Evolutionary conservation across 2,797 vertebrate genomes (phyloP), one percentile per base, ranked within the genome.

Genomic region (Rallus crepitans): DNA sequence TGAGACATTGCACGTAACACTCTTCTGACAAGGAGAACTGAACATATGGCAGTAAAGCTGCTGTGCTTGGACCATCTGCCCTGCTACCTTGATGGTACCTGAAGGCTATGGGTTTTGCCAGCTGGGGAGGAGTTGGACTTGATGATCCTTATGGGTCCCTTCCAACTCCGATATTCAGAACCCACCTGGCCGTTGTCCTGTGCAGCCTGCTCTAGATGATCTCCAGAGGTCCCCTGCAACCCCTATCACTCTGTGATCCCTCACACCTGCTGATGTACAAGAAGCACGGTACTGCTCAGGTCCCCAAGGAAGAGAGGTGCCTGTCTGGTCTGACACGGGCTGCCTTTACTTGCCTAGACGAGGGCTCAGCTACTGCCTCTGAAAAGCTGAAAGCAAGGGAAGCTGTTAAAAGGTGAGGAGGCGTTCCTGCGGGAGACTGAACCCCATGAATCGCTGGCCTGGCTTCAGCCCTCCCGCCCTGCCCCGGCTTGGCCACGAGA

Each of bases 401-500:
- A 45, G 42, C 42, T 19, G 23, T 15, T 65, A 52, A 68, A 84
- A 55, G 31, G 24, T 20, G 30, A 94, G n/a, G 30, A 94, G n/a
- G 11, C 23, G 61, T 86, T 55, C 39, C 5, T 42, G 42, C 42
- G 20, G 52, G 8, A 47, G 11, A 35, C 35, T 18, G 39, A 45
- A 64, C 60, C 6, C 9, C 12, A 11, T 1, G 0, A 14, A 3
- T 9, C 7, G 19, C 19, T 25, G 28, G 28, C 7, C 12, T 37
- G 42, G 42, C 30, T 42, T 14, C 42, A 5, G 20, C 20, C 1
- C 17, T 11, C 28, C 15, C 9, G 52, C 28, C 10, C 21, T 48
- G 65, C 27, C 19, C 48, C 48, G 23, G 18, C 12, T 56, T 85
- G 89, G 50, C 96, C 96, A 88, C 72, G 3, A 94, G 96, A 91